A percentile compares a stretch with the other conserved stretches of the same genome.
phyloP scores from a whole-genome alignment of 2,797 vertebrate species.

The Myotis daubentonii region DNA sequence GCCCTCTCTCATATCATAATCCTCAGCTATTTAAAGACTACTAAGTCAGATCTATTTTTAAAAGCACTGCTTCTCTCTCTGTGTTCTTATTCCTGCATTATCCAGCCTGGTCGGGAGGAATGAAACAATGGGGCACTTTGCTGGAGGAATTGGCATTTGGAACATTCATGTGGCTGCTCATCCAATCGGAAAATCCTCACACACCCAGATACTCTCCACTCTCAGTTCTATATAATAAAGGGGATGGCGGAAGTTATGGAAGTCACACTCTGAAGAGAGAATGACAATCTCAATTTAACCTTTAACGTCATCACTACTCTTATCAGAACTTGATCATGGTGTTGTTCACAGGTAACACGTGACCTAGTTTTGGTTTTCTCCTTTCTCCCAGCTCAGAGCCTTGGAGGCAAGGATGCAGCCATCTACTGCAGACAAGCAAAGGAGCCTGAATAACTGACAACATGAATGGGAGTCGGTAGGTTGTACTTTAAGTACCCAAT shows the following conservation, averaged over 20 bases:
- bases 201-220: fast-evolving
- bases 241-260: not conserved
- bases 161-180: not conserved
- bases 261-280: not conserved
- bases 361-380: not conserved
- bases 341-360: not conserved
- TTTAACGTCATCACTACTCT: not conserved
- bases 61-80: not conserved
- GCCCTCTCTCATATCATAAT: not conserved
- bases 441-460: not conserved
- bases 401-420: not conserved
- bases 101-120: not conserved
- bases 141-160: not conserved
- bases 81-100: not conserved
- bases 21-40: conserved; percentile 31
- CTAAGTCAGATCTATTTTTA: conserved; percentile 37
- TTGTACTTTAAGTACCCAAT: not conserved
- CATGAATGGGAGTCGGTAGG: not conserved
- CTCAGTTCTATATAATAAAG: not conserved
- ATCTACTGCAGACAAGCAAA: not conserved
- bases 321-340: not conserved
- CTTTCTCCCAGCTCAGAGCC: not conserved
- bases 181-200: not conserved
- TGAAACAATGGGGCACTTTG: not conserved
- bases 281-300: not conserved